Conservation (phyloP, 2,113 vertebrate species). For the Halcyon malimbica region DNA sequence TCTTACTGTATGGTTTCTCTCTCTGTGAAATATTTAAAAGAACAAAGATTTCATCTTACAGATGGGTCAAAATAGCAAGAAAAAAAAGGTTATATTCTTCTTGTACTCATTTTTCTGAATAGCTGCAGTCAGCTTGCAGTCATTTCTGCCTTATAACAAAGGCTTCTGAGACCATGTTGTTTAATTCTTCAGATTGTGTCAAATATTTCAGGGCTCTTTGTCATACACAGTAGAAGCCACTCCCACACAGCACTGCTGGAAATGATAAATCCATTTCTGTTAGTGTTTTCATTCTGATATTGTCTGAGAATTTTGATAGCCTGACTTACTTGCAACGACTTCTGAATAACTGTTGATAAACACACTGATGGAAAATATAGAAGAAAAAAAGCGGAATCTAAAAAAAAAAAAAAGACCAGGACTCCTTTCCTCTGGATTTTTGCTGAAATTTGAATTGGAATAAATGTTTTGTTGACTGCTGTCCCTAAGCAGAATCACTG, state of each 20-base stretch:
- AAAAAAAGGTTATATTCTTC: not conserved
- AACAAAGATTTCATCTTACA: not conserved
- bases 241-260: not conserved
- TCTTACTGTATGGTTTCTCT: not conserved
- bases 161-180: fast-evolving
- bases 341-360: not conserved
- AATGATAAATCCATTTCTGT: not conserved
- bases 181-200: not conserved
- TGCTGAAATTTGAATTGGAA: not conserved
- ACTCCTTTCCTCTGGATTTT: not conserved
- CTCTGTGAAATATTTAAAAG: not conserved
- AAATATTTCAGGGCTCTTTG: not conserved
- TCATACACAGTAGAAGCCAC: not conserved
- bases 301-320: not conserved
- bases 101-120: not conserved
- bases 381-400: not conserved
- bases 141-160: not conserved
- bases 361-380: not conserved
- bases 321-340: not conserved
- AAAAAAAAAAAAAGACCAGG: not conserved
- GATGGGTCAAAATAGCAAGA: not conserved
- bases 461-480: not conserved
- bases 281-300: not conserved
- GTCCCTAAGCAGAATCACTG: not conserved
- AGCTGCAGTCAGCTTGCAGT: not conserved